Evolutionary conservation across 2,797 vertebrate species (phyloP).

Genomic region (Sebastes kiyomatsui): DNA sequence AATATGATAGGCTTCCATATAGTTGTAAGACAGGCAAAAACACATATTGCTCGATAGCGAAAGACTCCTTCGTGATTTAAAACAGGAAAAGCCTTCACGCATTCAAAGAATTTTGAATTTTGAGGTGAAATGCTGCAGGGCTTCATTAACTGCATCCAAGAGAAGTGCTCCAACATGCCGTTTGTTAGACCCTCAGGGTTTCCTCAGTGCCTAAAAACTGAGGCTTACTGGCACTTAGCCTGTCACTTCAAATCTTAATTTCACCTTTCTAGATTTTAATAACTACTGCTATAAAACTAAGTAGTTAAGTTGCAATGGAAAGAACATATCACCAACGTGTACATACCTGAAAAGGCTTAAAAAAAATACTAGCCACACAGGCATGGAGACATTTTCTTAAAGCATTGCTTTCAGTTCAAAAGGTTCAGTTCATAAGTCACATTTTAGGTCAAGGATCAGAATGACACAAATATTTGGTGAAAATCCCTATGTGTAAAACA

Average conservation of each 20-base stretch:
- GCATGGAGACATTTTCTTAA: neutral
- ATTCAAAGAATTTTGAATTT: neutral
- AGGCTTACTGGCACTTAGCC: neutral
- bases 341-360: neutral
- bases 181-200: neutral
- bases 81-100: neutral
- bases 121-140: neutral
- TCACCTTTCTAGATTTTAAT: neutral
- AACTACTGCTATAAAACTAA: neutral
- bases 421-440: neutral
- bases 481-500: neutral
- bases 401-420: neutral
- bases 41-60: neutral
- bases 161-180: slow-evolving; percentile 17
- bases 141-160: neutral
- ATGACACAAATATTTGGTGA: neutral
- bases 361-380: neutral
- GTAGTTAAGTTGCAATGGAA: neutral
- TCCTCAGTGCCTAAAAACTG: neutral
- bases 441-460: neutral
- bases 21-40: neutral
- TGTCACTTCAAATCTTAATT: neutral
- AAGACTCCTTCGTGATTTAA: neutral
- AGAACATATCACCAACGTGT: neutral
- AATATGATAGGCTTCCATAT: neutral